Base-by-base conservation (phyloP, 2,113 vertebrate species). In the Neodon shergylaensis region DNA sequence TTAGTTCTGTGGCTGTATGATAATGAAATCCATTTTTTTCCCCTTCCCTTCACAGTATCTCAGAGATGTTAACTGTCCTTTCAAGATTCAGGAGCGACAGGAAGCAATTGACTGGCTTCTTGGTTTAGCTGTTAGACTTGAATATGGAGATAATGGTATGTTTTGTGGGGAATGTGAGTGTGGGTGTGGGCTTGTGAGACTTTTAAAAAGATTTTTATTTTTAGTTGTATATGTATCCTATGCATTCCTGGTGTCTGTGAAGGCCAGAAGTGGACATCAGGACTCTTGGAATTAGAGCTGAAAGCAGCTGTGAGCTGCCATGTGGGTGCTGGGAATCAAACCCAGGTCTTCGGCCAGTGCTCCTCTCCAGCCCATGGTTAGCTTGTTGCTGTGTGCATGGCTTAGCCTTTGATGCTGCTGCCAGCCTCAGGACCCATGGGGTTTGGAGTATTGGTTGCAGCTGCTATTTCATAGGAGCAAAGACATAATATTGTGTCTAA, bases 131-230 rank as follows among this genome's bases (percentile, higher is more conserved):
- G 99, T 99, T 47, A 98, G 99, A 65, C 99, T 99, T 12, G 99
- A 99, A 95, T 99, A 99, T 81, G 99, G 99, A 96, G 99, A 99
- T 97, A 99, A 99, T 73, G 99, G 99, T 99, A 98, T 0, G 95
- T 65, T 76, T 97, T 66, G 16, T 78, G 91, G 73, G 47, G 9
- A 91, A 36, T 81, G 12, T 17, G 0, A 42, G 24, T 52, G 82
- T 44, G 83, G 61, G 3, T 39, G 93, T 74, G n/a, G 82, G 39
- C 58, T 44, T 33, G 68, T 86, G 86, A 16, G 58, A 88, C 14
- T 63, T 47, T 14, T 89, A 7, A n/a, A 8, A 72, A 66, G 61
- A 44, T 33, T 44, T 31, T 28, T 42, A 39, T 63, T 63, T 84
- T 65, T 65, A 63, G 22, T 31, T 63, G 39, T 63, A 3, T 84